Percentiles rank a stretch among this genome's conserved stretches.
These are phyloP conservation scores for Eupleurogrammus muticus DNA, from an alignment of 2,797 vertebrate genomes.

Conservation along the genomic window DNA sequence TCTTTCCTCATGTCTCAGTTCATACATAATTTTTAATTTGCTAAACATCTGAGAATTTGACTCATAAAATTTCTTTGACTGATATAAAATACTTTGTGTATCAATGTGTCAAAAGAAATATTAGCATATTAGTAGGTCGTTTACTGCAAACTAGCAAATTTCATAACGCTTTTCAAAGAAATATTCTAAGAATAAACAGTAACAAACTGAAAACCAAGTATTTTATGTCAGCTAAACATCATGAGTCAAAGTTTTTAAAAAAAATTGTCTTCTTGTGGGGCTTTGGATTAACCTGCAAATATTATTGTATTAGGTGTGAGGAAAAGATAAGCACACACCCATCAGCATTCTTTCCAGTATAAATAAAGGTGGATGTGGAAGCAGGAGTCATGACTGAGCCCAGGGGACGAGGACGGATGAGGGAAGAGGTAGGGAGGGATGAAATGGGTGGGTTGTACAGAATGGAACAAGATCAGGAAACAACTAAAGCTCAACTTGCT, in stretches of 20 bases:
- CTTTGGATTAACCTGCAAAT: not conserved
- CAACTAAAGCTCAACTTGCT: not conserved
- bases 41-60: too few relatives aligned
- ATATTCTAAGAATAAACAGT: too few relatives aligned
- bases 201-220: too few relatives aligned
- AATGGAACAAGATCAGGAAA: slow-evolving; percentile 37
- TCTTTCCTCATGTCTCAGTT: not conserved
- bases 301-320: slow-evolving; percentile 15
- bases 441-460: slow-evolving; percentile 12
- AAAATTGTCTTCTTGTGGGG: not conserved
- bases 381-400: slow-evolving; percentile 7
- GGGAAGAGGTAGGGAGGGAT: slow-evolving; percentile 12
- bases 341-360: not conserved
- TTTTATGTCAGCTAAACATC: too few relatives aligned
- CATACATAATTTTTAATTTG: not conserved
- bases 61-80: too few relatives aligned
- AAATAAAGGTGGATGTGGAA: slow-evolving; percentile 37
- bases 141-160: too few relatives aligned
- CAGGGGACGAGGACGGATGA: slow-evolving; percentile 25
- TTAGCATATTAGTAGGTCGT: too few relatives aligned
- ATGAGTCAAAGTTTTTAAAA: too few relatives aligned
- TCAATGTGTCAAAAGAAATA: too few relatives aligned
- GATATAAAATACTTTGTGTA: too few relatives aligned
- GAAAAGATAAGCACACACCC: slow-evolving; percentile 16
- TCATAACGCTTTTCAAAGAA: too few relatives aligned